Evolutionary conservation across 2,113 vertebrate species (phyloP), one percentile per base, ranked within the genome.

Genomic region (Turdus rufiventris): DNA sequence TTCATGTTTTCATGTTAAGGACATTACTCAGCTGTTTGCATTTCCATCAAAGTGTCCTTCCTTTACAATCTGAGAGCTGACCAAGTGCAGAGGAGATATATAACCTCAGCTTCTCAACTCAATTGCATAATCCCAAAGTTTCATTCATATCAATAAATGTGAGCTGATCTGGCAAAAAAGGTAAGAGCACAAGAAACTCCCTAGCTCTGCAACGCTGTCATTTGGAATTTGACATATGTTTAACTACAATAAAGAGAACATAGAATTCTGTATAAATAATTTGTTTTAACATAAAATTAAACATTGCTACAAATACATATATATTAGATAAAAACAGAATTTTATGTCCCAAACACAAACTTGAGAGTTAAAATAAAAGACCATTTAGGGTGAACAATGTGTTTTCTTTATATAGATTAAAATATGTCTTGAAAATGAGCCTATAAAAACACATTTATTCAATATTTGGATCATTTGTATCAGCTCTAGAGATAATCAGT

Each of bases 141-240:
- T 87, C 26, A 13, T 72, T 84, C 20, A 79, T 19, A 61, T 86
- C 31, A 65, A 4, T 12, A 10, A 68, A 71, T 48, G 61, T n/a
- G 75, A 72, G 23, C 8, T 75, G 42, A 72, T 72, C 34, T 86
- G 54, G 42, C 29, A 56, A 40, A 3, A 31, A 82, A 73, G 14
- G 33, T 24, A 79, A 36, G 34, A 61, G 29, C 9, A 76, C 7
- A 45, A 62, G 31, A 70, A 76, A 8, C 6, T 76, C 50, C 24
- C 36, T 40, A 56, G 12, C 5, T 81, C 42, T 84, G 54, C 53
- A 84, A 40, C 0, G 0, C 21, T 50, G 7, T 8, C 6, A 47
- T 75, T 75, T 75, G 43, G 33, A 5, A 50, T 81, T 86, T 90
- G 34, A 80, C 20, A 34, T 63, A 16, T 9, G 6, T 65, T 85